Evolutionary conservation across 1,140 invertebrate genomes (phyloP).

Genomic region (Subanguina moxae): DNA sequence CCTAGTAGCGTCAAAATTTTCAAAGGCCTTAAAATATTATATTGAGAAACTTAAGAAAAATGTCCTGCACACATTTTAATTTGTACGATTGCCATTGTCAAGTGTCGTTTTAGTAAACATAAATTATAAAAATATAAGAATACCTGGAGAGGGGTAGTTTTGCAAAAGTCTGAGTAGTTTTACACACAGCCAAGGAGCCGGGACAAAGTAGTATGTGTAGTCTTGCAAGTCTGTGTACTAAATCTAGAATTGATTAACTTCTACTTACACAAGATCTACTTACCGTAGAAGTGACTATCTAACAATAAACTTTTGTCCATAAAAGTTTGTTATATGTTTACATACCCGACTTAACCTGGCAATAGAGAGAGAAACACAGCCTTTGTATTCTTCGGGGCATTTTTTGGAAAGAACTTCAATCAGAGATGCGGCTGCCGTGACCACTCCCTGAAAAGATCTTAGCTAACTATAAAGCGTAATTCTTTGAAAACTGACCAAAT

Average conservation of each 20-base stretch:
- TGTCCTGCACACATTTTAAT: no score
- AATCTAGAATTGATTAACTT: no score
- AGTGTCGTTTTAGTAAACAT: no score
- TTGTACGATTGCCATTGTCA: no score
- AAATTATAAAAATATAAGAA: no score
- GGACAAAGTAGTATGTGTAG: slow-evolving; percentile 99
- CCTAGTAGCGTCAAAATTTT: no score
- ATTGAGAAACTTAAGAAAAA: no score
- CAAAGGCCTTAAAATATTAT: no score
- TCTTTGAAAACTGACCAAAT: no score
- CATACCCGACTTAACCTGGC: slow-evolving; percentile 84
- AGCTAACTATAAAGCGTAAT: no score
- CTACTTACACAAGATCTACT: no score
- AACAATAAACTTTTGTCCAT: slow-evolving; percentile 20
- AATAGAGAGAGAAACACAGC: slow-evolving; percentile 93
- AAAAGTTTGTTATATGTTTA: not conserved
- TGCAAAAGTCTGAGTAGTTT: slow-evolving; percentile 91
- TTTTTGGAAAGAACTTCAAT: slow-evolving; percentile 97
- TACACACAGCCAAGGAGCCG: slow-evolving; percentile 97
- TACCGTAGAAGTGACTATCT: slow-evolving; percentile 58
- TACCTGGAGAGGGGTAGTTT: slow-evolving; percentile 93
- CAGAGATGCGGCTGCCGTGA: slow-evolving; percentile 92
- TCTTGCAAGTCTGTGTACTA: slow-evolving; percentile 69
- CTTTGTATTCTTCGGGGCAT: slow-evolving; percentile 98
- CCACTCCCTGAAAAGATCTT: slow-evolving; percentile 66